A percentile compares a stretch with the other conserved stretches of the same genome.
Evolutionary conservation across 2,797 vertebrate species (phyloP).

Genomic region (Halcyon smyrnensis): DNA sequence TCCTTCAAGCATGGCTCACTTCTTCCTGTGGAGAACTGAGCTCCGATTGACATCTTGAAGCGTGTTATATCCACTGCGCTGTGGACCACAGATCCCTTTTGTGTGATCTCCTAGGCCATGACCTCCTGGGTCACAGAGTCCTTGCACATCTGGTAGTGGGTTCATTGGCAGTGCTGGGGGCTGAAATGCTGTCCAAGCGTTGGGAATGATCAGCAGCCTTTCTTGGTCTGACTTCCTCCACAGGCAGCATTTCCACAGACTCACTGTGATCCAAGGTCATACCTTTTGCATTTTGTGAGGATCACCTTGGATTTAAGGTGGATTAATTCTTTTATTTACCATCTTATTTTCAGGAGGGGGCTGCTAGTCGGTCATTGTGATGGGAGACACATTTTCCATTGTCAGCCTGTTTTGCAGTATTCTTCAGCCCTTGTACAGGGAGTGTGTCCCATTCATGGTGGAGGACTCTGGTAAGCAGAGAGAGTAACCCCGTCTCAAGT

Average conservation of each 20-base stretch:
- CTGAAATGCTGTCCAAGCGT: neutral
- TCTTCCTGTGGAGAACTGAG: neutral
- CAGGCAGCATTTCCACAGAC: neutral
- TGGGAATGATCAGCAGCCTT: neutral
- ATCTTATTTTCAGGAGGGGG: neutral
- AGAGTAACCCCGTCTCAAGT: neutral
- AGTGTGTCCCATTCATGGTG: neutral
- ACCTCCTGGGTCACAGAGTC: neutral
- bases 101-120: neutral
- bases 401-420: neutral
- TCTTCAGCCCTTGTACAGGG: neutral
- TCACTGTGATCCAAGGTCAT: fast-evolving
- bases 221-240: neutral
- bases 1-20: neutral
- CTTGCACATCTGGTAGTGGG: fast-evolving
- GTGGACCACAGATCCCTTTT: conserved; percentile 32
- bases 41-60: neutral
- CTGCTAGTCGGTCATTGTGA: neutral
- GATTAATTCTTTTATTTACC: neutral
- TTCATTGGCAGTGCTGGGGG: neutral
- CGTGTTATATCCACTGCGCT: neutral
- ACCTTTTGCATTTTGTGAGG: neutral
- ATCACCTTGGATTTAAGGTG: neutral
- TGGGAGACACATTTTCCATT: neutral
- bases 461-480: neutral